Evolutionary conservation across 2,888 invertebrate species (phyloP).

Genomic region (Lacanobia oleracea): DNA sequence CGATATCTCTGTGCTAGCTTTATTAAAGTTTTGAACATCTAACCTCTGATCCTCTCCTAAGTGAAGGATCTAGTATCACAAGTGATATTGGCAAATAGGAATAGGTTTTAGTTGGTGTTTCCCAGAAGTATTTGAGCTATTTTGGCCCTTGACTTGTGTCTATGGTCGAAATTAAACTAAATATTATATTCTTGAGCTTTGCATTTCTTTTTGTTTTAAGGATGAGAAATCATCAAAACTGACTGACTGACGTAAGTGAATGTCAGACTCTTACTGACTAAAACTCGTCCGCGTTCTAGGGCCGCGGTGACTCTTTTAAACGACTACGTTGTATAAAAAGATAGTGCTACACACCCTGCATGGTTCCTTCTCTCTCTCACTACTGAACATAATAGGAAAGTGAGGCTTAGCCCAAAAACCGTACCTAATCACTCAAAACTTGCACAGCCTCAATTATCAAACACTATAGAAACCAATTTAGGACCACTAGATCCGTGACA

Average conservation of each 20-base stretch:
- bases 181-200: background rate
- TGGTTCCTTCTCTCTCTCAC: no score
- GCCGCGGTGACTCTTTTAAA: no score
- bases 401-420: background rate
- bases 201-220: no score
- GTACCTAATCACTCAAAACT: background rate
- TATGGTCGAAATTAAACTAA: background rate
- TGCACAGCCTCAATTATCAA: slow-evolving; percentile 10
- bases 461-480: slow-evolving; percentile 42
- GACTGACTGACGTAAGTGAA: no score
- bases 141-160: no score
- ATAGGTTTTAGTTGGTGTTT: background rate
- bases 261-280: no score
- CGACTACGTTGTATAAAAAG: no score
- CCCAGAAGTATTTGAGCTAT: background rate
- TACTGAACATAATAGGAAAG: no score
- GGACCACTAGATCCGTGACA: background rate
- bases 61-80: slow-evolving; percentile 14
- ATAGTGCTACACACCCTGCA: no score
- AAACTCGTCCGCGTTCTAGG: no score
- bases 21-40: slow-evolving; percentile 45
- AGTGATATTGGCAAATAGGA: slow-evolving; percentile 21
- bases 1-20: slow-evolving; percentile 33
- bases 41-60: slow-evolving; percentile 9
- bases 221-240: no score